Conservation (phyloP, 2,888 invertebrate genomes). For the Lepidonotus clava region DNA sequence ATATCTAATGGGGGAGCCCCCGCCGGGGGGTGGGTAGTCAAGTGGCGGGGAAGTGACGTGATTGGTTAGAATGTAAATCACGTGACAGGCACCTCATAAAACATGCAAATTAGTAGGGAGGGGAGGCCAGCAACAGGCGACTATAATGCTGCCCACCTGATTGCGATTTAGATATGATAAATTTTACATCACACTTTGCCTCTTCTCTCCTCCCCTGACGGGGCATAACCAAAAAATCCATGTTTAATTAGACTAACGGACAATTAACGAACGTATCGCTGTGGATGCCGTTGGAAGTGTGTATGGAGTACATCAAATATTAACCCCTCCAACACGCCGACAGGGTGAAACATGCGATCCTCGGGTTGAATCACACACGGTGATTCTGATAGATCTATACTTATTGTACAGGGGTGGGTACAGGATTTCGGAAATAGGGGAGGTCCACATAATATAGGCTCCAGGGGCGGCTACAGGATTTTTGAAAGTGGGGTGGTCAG, state of each 20-base stretch:
- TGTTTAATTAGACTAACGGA: slow-evolving; percentile 7
- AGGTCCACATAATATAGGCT: no score
- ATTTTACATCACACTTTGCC: no score
- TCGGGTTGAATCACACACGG: no score
- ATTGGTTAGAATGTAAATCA: slow-evolving; percentile 13
- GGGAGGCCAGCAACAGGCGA: neutral
- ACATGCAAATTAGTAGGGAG: neutral
- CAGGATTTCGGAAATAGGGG: neutral
- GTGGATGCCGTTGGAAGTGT: neutral
- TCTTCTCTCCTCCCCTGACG: no score
- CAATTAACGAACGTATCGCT: neutral
- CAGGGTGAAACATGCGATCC: neutral
- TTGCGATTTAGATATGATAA: no score
- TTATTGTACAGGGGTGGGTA: neutral
- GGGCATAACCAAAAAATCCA: neutral
- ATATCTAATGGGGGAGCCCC: neutral
- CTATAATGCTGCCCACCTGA: no score
- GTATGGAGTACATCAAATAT: slow-evolving; percentile 11
- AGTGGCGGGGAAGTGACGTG: neutral
- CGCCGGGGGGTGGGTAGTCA: neutral
- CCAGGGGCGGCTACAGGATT: no score
- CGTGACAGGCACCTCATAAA: slow-evolving; percentile 12
- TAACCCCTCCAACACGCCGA: neutral
- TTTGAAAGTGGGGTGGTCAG: no score
- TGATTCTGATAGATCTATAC: no score